Evolutionary conservation across 2,797 vertebrate genomes (phyloP).

Genomic region (Kryptopterus vitreolus): DNA sequence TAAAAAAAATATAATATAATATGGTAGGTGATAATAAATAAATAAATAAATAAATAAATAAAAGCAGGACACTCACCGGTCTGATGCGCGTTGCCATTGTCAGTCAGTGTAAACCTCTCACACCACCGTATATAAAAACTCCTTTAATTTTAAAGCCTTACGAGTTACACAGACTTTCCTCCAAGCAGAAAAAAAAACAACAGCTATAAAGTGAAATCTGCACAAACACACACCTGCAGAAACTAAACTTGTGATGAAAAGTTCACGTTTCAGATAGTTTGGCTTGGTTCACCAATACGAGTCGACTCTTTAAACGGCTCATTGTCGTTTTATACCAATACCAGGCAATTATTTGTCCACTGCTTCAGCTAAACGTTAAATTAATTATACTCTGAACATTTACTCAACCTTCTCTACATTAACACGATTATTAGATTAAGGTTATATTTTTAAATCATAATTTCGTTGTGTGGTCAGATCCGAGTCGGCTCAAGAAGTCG

Average conservation of each 20-base stretch:
- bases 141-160: neutral
- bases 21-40: neutral
- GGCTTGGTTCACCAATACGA: no score
- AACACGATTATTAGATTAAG: no score
- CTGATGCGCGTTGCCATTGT: conserved; percentile 76
- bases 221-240: neutral
- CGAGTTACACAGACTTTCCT: neutral
- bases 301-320: neutral
- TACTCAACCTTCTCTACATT: neutral
- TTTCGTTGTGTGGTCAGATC: neutral
- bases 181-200: neutral
- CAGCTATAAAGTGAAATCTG: neutral
- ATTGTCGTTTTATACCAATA: neutral
- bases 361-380: neutral
- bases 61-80: conserved; percentile 73
- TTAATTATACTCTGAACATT: neutral
- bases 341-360: neutral
- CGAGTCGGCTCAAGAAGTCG: neutral
- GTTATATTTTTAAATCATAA: neutral
- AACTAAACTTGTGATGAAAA: neutral
- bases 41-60: neutral
- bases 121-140: neutral
- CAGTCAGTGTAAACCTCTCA: neutral
- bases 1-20: neutral
- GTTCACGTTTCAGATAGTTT: neutral